These are phyloP conservation scores for Eidolon helvum DNA, from an alignment of 2,113 vertebrate genomes.

Conservation along the genomic window DNA sequence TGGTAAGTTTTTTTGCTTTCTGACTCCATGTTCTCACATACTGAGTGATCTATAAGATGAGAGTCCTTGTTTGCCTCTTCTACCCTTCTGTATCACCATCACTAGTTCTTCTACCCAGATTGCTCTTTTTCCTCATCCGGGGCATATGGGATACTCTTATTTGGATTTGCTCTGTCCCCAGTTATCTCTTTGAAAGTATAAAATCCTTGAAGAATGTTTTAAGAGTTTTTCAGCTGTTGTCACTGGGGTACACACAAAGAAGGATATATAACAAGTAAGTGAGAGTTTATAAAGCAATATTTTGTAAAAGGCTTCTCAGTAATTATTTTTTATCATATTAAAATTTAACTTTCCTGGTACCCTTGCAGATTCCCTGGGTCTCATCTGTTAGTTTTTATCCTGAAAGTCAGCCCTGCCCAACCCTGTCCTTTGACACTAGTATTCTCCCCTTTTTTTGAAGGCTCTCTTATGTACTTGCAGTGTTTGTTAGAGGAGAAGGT, in stretches of 20 bases:
- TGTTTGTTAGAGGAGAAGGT: neutral
- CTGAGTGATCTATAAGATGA: neutral
- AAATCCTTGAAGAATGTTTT: neutral
- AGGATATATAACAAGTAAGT: neutral
- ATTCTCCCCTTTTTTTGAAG: neutral
- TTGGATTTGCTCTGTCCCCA: neutral
- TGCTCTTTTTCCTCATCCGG: neutral
- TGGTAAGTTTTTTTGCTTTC: neutral
- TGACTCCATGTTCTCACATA: neutral
- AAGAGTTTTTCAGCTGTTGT: neutral
- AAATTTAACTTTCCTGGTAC: conserved; percentile 8
- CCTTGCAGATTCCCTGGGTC: neutral
- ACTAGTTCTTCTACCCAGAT: neutral
- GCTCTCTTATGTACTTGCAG: neutral
- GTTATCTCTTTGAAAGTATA: neutral
- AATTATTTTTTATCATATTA: conserved; percentile 38
- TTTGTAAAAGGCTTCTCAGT: conserved; percentile 22
- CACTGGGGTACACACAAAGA: neutral
- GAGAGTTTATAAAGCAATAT: conserved; percentile 7
- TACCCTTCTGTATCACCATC: neutral
- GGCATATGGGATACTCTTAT: neutral
- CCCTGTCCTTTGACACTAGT: neutral
- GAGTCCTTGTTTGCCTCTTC: neutral
- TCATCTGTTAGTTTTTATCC: neutral
- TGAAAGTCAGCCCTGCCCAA: neutral